Evolutionary conservation across 2,113 vertebrate genomes (phyloP).

Genomic region (Lontra canadensis): DNA sequence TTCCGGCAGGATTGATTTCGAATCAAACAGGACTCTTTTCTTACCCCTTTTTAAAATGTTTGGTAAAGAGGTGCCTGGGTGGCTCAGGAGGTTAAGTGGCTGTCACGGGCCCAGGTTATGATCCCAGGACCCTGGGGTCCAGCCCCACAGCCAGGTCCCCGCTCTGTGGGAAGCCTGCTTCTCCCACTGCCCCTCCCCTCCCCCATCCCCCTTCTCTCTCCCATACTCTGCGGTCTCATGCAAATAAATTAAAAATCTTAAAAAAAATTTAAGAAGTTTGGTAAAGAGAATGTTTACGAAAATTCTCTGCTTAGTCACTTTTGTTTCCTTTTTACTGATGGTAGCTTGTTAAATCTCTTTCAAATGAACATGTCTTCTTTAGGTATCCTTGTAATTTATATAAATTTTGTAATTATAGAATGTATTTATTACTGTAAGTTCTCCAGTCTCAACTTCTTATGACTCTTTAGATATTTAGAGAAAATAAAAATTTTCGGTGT

Average conservation of each 20-base stretch:
- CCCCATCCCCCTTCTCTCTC: background rate
- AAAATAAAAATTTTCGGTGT: slow-evolving; percentile 17
- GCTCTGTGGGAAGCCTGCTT: background rate
- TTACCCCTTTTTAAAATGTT: background rate
- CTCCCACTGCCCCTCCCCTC: background rate
- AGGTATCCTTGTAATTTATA: background rate
- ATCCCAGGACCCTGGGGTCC: background rate
- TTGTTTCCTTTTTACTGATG: background rate
- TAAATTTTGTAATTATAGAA: slow-evolving; percentile 22
- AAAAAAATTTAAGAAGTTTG: background rate
- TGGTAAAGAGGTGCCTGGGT: background rate
- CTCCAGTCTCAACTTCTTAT: background rate
- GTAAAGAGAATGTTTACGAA: slow-evolving; percentile 19
- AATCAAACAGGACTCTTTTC: background rate
- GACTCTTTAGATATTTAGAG: slow-evolving; percentile 27
- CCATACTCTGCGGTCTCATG: background rate
- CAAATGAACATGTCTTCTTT: background rate
- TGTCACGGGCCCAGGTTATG: background rate
- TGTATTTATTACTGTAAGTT: background rate
- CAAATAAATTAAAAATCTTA: background rate
- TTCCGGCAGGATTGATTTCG: background rate
- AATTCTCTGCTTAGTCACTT: background rate
- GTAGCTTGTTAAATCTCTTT: background rate
- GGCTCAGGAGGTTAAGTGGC: background rate
- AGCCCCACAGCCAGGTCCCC: background rate